Evolutionary conservation across 2,888 invertebrate species (phyloP), one percentile per base, ranked within the genome.

Genomic region (Dryococelus australis): DNA sequence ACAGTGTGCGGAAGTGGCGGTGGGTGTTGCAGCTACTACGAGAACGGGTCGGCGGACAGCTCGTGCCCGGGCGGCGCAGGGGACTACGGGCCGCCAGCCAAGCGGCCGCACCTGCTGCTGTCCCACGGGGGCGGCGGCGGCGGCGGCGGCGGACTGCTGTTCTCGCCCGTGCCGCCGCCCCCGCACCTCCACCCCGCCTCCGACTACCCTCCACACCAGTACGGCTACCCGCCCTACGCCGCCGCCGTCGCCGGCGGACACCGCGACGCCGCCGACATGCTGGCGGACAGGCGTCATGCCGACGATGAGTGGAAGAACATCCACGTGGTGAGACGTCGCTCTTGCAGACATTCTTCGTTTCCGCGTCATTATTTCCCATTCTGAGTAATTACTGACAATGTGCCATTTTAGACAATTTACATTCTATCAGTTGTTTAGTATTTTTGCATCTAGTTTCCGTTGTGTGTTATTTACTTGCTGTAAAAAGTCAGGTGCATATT

Each of bases 271-370:
- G 90, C 26, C 85, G 89, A 89, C 79, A 88, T 89, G 83, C 84
- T 87, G 47, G 89, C 89, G 53, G 90, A 91, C 89, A 87, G 93
- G 87, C 92, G 92, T 35, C 91, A 96, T 90, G 96, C 96, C 8
- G 98, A 98, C 91, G 98, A 98, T 90, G 98, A 98, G 92, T 98
- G 98, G 98, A 96, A 97, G 92, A 98, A 97, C 92, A 97, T 98
- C 89, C 97, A 97, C 92, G 97, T 97, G 88, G 92, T 92, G 87
- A 92, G 93, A 90, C 16, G 24, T 26, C 9, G 35, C 0, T 0
- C 24, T 3, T 35, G 4, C 35, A 35, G 35, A 35, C 4, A 35
- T 35, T 4, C 35, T 35, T 35, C 35, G 35, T 35, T 35, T 35
- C 35, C 35, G 35, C 35, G 35, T 35, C 35, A 35, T 35, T 3